phyloP scores from a whole-genome alignment of 2,113 vertebrate genomes.

The Naja naja region DNA sequence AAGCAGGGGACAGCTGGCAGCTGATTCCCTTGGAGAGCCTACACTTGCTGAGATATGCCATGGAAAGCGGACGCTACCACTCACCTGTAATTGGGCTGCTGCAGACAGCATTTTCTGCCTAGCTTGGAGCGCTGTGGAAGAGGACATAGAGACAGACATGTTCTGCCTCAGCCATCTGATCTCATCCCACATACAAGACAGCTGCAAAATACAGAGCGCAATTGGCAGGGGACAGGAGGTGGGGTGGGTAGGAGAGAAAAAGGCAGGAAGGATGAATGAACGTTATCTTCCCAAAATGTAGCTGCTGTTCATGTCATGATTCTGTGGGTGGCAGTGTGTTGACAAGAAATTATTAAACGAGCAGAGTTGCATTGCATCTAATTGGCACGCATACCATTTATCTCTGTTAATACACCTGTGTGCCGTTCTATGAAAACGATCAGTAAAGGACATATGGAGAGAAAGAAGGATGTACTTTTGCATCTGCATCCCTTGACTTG shows the following conservation, averaged over 20 bases:
- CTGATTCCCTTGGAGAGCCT: not conserved
- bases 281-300: slow-evolving; percentile 6
- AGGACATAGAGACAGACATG: slow-evolving; percentile 85
- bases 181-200: slow-evolving; percentile 98
- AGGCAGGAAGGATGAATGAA: not conserved
- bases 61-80: slow-evolving; percentile 10
- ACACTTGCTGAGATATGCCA: not conserved
- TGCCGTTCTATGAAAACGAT: not conserved
- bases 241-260: not conserved
- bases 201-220: slow-evolving; percentile 72
- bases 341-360: not conserved
- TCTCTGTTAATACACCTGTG: not conserved
- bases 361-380: not conserved
- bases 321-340: not conserved
- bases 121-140: slow-evolving; percentile 88
- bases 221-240: not conserved
- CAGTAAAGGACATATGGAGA: slow-evolving; percentile 4
- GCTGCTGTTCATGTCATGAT: slow-evolving; percentile 29
- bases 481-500: not conserved
- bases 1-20: slow-evolving; percentile 23
- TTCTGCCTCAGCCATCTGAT: slow-evolving; percentile 94
- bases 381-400: not conserved
- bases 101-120: slow-evolving; percentile 95
- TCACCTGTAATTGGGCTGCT: slow-evolving; percentile 90
- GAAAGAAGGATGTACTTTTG: not conserved